Evolutionary conservation across 2,888 invertebrate species (phyloP).

Genomic region (Smittia aterrima): DNA sequence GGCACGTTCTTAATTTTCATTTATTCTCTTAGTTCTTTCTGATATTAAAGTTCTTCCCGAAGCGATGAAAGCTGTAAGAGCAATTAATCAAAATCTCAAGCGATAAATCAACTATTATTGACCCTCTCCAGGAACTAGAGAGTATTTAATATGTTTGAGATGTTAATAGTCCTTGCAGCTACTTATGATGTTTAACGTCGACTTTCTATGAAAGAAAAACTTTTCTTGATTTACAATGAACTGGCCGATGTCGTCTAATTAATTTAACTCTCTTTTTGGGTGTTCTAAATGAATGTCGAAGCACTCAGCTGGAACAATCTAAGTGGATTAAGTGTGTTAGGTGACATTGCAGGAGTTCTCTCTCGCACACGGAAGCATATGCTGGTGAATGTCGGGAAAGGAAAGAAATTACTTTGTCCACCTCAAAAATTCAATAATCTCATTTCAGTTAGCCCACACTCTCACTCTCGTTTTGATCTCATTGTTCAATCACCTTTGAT

Average conservation of each 20-base stretch:
- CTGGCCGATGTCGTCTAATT: slow-evolving; percentile 30
- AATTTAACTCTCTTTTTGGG: slow-evolving; percentile 23
- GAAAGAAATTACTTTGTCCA: neutral
- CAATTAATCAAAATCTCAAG: slow-evolving; percentile 40
- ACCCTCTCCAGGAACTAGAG: slow-evolving; percentile 26
- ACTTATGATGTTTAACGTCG: slow-evolving; percentile 29
- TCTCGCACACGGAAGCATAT: neutral
- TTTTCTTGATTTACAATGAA: neutral
- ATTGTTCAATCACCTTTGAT: slow-evolving; percentile 42
- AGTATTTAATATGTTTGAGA: slow-evolving; percentile 36
- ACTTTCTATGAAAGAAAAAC: neutral
- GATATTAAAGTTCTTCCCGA: slow-evolving; percentile 29
- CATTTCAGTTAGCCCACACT: neutral
- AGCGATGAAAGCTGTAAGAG: neutral
- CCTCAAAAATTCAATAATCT: slow-evolving; percentile 30
- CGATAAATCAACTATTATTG: slow-evolving; percentile 41
- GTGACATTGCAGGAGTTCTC: neutral
- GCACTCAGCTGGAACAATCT: slow-evolving; percentile 29
- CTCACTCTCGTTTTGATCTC: neutral
- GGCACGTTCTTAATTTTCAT: slow-evolving; percentile 39
- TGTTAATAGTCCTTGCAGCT: slow-evolving; percentile 38
- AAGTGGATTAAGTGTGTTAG: slow-evolving; percentile 27
- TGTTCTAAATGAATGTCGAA: neutral
- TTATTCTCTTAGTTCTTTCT: slow-evolving; percentile 4
- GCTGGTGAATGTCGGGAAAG: slow-evolving; percentile 8